phyloP scores from a whole-genome alignment of 2,888 invertebrate species.

The Molanna angustata region DNA sequence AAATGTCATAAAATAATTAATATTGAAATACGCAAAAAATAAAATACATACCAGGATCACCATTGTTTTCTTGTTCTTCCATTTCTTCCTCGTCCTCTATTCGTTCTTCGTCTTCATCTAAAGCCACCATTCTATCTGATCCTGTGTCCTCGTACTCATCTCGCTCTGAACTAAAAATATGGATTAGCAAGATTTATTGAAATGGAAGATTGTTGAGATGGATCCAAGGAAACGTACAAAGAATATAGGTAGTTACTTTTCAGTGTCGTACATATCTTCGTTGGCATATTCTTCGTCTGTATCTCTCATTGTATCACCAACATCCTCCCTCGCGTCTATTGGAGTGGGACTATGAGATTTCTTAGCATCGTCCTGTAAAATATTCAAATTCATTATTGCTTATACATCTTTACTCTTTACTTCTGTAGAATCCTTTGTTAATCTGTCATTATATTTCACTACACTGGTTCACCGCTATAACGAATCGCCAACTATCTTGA shows the following conservation, averaged over 20 bases:
- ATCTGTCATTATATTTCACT: no score
- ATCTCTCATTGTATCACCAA: slow-evolving; percentile 56
- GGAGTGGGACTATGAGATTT: slow-evolving; percentile 64
- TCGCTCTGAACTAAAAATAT: slow-evolving; percentile 58
- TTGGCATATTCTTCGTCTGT: slow-evolving; percentile 66
- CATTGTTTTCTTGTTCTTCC: slow-evolving; percentile 40
- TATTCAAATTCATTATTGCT: no score
- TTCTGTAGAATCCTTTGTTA: no score
- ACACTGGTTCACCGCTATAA: no score
- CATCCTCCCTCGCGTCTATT: slow-evolving; percentile 55
- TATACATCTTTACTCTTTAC: no score
- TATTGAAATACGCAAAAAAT: no score
- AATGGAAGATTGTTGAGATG: no score
- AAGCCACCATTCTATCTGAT: slow-evolving; percentile 67
- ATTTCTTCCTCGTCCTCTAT: slow-evolving; percentile 53
- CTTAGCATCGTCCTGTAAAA: slow-evolving; percentile 49
- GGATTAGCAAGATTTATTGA: slow-evolving; percentile 3
- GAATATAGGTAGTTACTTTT: no score
- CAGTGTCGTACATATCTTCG: slow-evolving; percentile 65
- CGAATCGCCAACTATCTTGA: no score
- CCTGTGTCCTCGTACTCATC: slow-evolving; percentile 66
- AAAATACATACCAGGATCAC: slow-evolving; percentile 29
- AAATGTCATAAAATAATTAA: no score
- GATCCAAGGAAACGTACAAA: no score
- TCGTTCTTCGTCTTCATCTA: slow-evolving; percentile 67